phyloP scores from a whole-genome alignment of 2,888 invertebrate genomes.

The Xylota segnis region DNA sequence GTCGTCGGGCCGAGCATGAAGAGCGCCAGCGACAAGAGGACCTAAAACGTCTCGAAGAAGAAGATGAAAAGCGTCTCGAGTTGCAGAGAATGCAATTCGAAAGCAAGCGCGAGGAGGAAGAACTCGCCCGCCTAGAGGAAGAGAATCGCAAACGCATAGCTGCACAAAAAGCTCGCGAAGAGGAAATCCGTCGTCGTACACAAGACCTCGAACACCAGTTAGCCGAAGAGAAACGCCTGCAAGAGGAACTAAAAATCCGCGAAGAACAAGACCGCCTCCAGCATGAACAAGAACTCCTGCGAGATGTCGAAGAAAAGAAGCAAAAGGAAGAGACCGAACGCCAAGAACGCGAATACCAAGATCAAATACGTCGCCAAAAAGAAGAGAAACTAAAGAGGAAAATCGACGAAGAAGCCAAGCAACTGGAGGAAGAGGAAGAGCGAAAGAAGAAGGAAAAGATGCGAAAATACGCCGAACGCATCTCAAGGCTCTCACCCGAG shows the following conservation, averaged over 20 bases:
- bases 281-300: slow-evolving; percentile 79
- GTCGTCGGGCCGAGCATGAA: slow-evolving; percentile 79
- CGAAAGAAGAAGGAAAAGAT: slow-evolving; percentile 78
- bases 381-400: slow-evolving; percentile 54
- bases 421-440: slow-evolving; percentile 77
- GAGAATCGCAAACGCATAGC: slow-evolving; percentile 80
- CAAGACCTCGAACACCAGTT: slow-evolving; percentile 79
- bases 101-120: slow-evolving; percentile 80
- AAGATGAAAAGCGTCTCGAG: slow-evolving; percentile 81
- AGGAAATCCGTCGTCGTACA: slow-evolving; percentile 80
- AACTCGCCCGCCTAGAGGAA: slow-evolving; percentile 80
- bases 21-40: slow-evolving; percentile 80
- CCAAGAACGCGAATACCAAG: slow-evolving; percentile 53
- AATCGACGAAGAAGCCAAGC: slow-evolving; percentile 78
- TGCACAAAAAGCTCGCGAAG: slow-evolving; percentile 80
- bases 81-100: slow-evolving; percentile 79
- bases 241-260: slow-evolving; percentile 79
- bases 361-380: slow-evolving; percentile 55
- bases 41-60: slow-evolving; percentile 80
- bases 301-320: slow-evolving; percentile 79
- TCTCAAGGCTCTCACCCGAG: slow-evolving; percentile 81
- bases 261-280: slow-evolving; percentile 79
- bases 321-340: slow-evolving; percentile 75
- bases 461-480: slow-evolving; percentile 80
- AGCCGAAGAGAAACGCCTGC: slow-evolving; percentile 81